Conservation (phyloP, 2,797 vertebrate genomes). For the Apodemus agrarius region DNA sequence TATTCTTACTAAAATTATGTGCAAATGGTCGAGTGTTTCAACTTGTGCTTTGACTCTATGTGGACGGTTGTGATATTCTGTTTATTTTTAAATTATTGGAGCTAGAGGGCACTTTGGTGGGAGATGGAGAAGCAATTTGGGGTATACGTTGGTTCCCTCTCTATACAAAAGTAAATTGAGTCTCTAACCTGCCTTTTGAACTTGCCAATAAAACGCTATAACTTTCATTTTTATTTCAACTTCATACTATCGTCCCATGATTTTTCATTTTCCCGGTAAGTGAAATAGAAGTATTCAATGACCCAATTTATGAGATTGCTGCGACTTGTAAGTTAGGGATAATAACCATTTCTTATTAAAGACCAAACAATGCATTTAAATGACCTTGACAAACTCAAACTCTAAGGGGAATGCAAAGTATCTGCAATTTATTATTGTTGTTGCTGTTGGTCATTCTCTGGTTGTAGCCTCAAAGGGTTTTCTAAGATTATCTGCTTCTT, state of each 20-base stretch:
- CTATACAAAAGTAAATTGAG: conserved; percentile 10
- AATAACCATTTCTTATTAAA: background rate
- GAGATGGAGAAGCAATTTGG: background rate
- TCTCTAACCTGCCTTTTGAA: background rate
- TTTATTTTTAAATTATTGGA: conserved; percentile 38
- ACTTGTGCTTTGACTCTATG: background rate
- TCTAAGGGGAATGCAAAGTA: background rate
- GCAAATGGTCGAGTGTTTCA: background rate
- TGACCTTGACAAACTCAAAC: background rate
- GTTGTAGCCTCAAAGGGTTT: background rate
- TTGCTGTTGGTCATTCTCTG: background rate
- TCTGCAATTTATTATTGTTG: background rate
- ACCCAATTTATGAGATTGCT: background rate
- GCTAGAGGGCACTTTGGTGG: background rate
- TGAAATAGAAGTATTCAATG: background rate
- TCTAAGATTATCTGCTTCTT: background rate
- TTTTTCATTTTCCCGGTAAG: background rate
- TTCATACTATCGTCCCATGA: background rate
- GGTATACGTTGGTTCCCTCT: background rate
- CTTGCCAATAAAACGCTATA: background rate
- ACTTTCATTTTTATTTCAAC: background rate
- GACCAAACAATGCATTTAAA: background rate
- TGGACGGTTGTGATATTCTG: background rate
- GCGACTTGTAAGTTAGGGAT: background rate
- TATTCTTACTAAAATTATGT: background rate